phyloP scores from a whole-genome alignment of 1,140 invertebrate genomes.

The Trypoxylus dichotomus region DNA sequence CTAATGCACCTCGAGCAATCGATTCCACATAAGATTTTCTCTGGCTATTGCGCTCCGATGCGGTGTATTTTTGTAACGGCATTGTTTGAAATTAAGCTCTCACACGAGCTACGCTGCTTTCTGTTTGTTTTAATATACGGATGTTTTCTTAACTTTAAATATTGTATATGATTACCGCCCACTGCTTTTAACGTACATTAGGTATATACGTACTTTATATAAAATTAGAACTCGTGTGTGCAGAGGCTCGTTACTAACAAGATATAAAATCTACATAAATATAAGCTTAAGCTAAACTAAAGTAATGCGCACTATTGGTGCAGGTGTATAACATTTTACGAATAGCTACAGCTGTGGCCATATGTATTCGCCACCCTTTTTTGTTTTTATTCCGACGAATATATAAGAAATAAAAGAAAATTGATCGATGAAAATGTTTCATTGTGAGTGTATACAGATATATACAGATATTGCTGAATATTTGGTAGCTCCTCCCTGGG shows the following conservation, averaged over 20 bases:
- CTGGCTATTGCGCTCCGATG: not conserved
- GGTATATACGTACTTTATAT: not conserved
- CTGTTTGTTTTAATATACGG: constrained; percentile 25
- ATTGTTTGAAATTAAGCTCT: constrained; percentile 23
- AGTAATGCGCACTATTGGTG: too few species aligned
- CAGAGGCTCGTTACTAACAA: not conserved
- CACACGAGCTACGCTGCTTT: not conserved
- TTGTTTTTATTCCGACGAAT: too few species aligned
- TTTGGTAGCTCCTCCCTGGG: too few species aligned
- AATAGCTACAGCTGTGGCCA: too few species aligned
- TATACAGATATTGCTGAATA: too few species aligned
- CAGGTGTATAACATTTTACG: too few species aligned
- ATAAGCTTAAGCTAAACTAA: too few species aligned
- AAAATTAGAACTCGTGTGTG: not conserved
- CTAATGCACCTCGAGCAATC: not conserved
- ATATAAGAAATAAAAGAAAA: too few species aligned
- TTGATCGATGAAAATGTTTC: too few species aligned
- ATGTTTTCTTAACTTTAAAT: constrained; percentile 23
- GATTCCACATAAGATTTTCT: not conserved
- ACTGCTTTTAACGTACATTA: constrained; percentile 9
- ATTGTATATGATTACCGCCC: constrained; percentile 8
- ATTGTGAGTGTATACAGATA: too few species aligned
- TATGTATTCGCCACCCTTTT: too few species aligned
- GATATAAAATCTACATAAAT: not conserved
- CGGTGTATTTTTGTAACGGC: constrained; percentile 23